Base-by-base conservation (phyloP, 2,888 invertebrate genomes). In the Orthonychiurus folsomi region DNA sequence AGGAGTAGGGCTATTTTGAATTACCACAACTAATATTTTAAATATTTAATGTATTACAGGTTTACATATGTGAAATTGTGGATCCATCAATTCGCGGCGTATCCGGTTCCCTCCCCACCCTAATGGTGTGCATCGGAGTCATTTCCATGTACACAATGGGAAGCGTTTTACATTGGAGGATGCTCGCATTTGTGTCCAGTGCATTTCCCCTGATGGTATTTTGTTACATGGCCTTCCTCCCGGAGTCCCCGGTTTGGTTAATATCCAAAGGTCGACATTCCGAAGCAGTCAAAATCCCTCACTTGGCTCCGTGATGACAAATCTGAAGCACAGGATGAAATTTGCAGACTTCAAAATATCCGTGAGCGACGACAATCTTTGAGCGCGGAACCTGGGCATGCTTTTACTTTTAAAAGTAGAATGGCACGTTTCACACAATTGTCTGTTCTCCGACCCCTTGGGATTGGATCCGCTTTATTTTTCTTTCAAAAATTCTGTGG, bases 401-500 rank as follows among this genome's bases (percentile, higher is more conserved):
- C 20, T 21, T 21, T 21, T 20, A 52, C 52, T 9, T n/a, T 52
- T 12, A 5, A n/a, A 9, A 52, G 52, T 5, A 5, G 67, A 55
- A 26, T 66, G 48, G 50, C 62, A 1, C 24, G 71, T 24, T 63
- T 71, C 37, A 64, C 57, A 21, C 63, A 68, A 9, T 2, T 23
- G 1, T 58, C 65, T 1, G 69, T 70, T 1, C 57, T 70, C 50
- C 67, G 67, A 20, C 68, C 71, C 1, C 28, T 66, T 3, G 18
- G 62, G 21, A 68, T 73, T 15, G 68, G 69, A 12, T 65, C 67
- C 9, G 59, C 57, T 9, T 61, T 70, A 0, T 73, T 73, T 53
- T 68, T 69, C 54, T 69, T 73, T 21, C 73, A 73, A 54, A 71
- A 73, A 59, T 71, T 73, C 64, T 70, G 66, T 18, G 73, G 73